Base-by-base conservation (phyloP, 2,113 vertebrate genomes). In the Microcebus griseorufus region DNA sequence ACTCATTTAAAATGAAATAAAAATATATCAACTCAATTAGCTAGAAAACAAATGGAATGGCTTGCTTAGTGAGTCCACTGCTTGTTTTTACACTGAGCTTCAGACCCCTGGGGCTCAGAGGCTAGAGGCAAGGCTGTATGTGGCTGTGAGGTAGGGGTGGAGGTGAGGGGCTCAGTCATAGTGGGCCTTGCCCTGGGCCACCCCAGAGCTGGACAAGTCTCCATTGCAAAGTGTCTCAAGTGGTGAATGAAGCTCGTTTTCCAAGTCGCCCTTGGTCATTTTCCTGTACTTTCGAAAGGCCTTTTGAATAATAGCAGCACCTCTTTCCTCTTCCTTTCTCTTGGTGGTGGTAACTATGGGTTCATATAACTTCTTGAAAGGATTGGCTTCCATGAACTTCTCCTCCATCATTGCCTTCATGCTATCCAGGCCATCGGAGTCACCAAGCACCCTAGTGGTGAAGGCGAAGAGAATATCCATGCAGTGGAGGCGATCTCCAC, bases 381-480 rank as follows among this genome's bases (percentile, higher is more conserved):
- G 99, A 93, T 99, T 99, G 67, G 98, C 97, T 97, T 98, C 98
- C 99, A 99, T 99, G 97, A 99, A 99, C 97, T 99, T 99, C 96
- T 99, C 99, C 97, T 99, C 99, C 99, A 99, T 99, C 94, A 99
- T 99, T 45, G 99, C 97, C 78, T 99, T 99, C 67, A 99, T 98
- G 48, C 98, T 98, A 32, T 99, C 99, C 98, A 99, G 98, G 88
- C 99, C 99, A 1, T 98, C 99, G 0, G 98, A 98, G 93, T 99
- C 99, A 18, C 99, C 99, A 22, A 99, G 99, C 14, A 99, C 99
- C 6, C 99, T 99, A 62, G 99, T 99, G 81, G 99, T 99, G 97
- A 99, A 99, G 86, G 99, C 99, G 82, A 99, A 99, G 97, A 99
- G 98, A 93, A 99, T 99, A 98, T 99, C 99, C 98, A 99, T 97